Conservation (phyloP, 2,797 vertebrate species). For the Falco concolor region DNA sequence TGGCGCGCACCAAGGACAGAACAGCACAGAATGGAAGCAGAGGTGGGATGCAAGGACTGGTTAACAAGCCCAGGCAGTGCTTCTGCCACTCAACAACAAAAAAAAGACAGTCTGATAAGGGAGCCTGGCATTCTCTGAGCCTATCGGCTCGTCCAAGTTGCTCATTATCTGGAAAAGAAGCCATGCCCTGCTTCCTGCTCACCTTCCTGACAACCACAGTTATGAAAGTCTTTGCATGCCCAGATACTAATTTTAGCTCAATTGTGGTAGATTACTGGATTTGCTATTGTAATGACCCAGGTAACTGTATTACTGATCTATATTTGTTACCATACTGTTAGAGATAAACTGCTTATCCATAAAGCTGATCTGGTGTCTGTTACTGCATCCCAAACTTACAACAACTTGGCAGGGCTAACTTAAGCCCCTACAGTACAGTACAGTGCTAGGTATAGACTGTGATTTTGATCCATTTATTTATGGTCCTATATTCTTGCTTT, state of each 20-base stretch:
- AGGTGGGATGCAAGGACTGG: neutral
- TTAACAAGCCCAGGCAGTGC: neutral
- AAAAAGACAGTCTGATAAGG: neutral
- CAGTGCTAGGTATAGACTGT: neutral
- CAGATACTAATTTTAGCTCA: neutral
- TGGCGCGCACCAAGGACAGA: neutral
- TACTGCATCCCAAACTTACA: neutral
- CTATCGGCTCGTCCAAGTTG: accelerated
- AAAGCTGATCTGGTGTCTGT: neutral
- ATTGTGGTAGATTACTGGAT: neutral
- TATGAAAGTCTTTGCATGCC: neutral
- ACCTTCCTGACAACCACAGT: neutral
- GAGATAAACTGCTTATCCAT: neutral
- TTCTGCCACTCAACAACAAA: neutral
- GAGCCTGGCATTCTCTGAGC: neutral
- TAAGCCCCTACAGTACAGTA: neutral
- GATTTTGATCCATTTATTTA: neutral
- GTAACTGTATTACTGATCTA: neutral
- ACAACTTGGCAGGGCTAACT: neutral
- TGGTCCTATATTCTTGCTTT: neutral
- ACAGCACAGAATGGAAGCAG: neutral
- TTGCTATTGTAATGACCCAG: accelerated
- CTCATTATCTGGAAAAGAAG: neutral
- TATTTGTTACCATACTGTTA: neutral
- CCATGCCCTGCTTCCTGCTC: neutral